These are phyloP conservation scores for Phrynocephalus guinanensis DNA, from an alignment of 2,797 vertebrate genomes.

Conservation along the genomic window DNA sequence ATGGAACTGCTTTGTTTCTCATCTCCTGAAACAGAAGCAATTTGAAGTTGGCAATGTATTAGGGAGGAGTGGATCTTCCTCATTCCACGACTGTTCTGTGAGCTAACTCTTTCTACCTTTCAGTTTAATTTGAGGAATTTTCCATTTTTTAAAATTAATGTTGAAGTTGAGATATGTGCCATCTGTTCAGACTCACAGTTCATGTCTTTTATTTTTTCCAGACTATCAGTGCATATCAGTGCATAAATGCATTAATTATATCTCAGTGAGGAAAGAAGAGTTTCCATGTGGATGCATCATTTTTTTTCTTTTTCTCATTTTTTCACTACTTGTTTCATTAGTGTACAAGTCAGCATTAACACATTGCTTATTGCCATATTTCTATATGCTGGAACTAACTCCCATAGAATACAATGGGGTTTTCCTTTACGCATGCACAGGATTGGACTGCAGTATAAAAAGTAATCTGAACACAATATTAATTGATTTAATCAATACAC, in stretches of 20 bases:
- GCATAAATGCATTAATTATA: background rate
- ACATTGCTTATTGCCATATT: background rate
- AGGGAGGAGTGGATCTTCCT: background rate
- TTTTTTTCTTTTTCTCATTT: background rate
- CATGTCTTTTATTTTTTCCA: background rate
- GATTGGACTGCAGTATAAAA: background rate
- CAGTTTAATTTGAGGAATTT: background rate
- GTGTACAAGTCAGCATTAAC: background rate
- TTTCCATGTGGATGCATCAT: background rate
- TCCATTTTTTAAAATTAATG: background rate
- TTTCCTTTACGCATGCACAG: background rate
- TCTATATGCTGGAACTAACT: background rate
- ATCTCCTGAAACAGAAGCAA: slow-evolving; percentile 7
- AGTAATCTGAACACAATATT: background rate
- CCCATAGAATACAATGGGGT: background rate
- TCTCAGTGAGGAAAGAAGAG: background rate
- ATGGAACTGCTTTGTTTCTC: slow-evolving; percentile 49
- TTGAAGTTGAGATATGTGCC: background rate
- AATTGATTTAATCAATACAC: background rate
- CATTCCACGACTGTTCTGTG: background rate
- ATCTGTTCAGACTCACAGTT: background rate
- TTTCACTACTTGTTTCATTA: background rate
- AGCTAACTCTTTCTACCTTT: background rate
- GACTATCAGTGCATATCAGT: background rate
- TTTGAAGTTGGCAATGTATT: background rate